phyloP scores from a whole-genome alignment of 1,140 invertebrate species.

The Leptopilina boulardi region DNA sequence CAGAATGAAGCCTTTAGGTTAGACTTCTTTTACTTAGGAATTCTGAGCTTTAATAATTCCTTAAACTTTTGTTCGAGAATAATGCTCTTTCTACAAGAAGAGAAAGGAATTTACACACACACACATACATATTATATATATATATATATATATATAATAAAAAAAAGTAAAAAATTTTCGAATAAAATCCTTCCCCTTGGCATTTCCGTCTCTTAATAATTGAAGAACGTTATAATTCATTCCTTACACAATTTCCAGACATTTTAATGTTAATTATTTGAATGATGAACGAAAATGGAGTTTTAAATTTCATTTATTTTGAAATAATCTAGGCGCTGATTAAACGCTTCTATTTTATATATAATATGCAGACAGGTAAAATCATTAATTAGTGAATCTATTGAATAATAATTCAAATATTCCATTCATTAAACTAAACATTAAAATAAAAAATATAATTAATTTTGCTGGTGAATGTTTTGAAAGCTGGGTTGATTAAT shows the following conservation, averaged over 20 bases:
- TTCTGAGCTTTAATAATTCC: constrained; percentile 3
- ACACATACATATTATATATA: too few species aligned
- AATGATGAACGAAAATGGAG: background rate
- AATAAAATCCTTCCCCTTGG: background rate
- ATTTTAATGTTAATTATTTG: background rate
- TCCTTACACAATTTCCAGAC: background rate
- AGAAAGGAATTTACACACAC: background rate
- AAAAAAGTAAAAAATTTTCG: background rate
- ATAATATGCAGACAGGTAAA: background rate
- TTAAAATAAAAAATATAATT: too few species aligned
- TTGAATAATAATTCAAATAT: too few species aligned
- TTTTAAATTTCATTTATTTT: background rate
- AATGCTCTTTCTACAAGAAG: background rate
- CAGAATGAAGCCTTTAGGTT: background rate
- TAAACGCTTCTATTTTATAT: background rate
- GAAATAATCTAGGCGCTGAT: background rate
- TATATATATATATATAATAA: background rate
- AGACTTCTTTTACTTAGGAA: constrained; percentile 9
- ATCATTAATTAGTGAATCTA: too few species aligned
- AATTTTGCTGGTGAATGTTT: too few species aligned
- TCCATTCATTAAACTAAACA: too few species aligned
- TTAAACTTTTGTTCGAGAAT: constrained; percentile 15
- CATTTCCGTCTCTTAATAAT: background rate
- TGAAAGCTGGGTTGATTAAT: too few species aligned
- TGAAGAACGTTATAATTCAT: background rate